Evolutionary conservation across 2,797 vertebrate species (phyloP).

Genomic region (Sarcophilus harrisii): DNA sequence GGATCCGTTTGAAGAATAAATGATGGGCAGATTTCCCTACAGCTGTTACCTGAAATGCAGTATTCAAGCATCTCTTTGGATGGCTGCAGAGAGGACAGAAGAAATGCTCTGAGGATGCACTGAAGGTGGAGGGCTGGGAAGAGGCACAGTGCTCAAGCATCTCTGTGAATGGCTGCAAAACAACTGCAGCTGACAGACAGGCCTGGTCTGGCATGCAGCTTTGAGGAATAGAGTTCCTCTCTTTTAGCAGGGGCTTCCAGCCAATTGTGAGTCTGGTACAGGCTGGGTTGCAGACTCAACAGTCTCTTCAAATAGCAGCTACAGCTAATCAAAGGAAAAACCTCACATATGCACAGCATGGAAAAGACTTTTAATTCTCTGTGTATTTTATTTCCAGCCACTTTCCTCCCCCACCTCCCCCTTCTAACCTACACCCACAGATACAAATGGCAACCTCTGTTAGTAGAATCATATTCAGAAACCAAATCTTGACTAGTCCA

Average conservation of each 20-base stretch:
- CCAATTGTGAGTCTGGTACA: not conserved
- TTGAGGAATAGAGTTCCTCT: constrained; percentile 1
- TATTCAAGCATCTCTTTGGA: too few relatives aligned
- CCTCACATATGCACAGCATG: not conserved
- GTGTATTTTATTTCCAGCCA: not conserved
- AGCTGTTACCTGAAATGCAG: constrained; percentile 3
- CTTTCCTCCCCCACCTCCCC: not conserved
- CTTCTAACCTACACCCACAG: not conserved
- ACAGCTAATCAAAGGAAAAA: not conserved
- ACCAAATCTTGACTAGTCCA: not conserved
- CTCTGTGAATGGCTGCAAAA: not conserved
- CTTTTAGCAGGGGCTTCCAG: constrained; percentile 23
- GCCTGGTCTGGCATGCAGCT: constrained; percentile 32
- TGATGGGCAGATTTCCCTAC: not conserved
- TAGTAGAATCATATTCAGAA: not conserved
- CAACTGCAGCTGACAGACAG: not conserved
- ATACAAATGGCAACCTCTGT: not conserved
- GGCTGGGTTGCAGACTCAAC: constrained; percentile 1
- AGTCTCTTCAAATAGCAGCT: constrained; percentile 8
- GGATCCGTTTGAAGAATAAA: not conserved
- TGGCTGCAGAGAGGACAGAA: not conserved
- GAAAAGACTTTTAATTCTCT: not conserved
- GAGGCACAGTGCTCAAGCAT: not conserved
- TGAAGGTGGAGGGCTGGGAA: not conserved
- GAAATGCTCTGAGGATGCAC: not conserved